Base-by-base conservation (phyloP, 2,888 invertebrate genomes). In the Hermodice carunculata region DNA sequence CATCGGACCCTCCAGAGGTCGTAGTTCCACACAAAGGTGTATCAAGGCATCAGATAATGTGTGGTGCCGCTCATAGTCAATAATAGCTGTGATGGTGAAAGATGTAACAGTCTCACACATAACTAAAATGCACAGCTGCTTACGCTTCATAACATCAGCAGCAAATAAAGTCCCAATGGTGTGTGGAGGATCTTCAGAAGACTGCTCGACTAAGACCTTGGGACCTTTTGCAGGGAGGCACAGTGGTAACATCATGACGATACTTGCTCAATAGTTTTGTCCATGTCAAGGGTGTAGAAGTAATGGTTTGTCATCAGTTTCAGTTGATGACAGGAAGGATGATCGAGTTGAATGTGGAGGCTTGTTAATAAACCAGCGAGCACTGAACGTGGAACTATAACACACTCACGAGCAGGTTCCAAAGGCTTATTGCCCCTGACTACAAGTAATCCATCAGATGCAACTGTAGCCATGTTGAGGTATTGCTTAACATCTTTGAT, bases 61-160 rank as follows among this genome's bases (percentile, higher is more conserved):
- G 11, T 54, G 58, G 17, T 49, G 44, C 6, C 56, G 29, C 43
- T 74, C 71, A 29, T 67, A 34, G 0, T 52, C 37, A 29, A 75
- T 43, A 1, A 72, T 3, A 17, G 40, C 43, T 1, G 71, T 52
- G 5, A 22, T 31, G 22, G 70, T 70, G 51, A 29, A 70, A n/a
- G 70, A 70, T 5, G 69, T 70, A n/a, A 70, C 61, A 28, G 26
- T 24, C 44, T 70, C 70, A 19, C 64, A n/a, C n/a, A 70, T 24
- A 19, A 70, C 59, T 3, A 70, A 37, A 26, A 76, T 67, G 1
- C 61, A 26, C 52, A 76, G 76, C 19, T 70, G 48, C 4, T 70
- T 60, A 8, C 63, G 69, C 51, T 64, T 70, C 2, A 75, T 28
- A 1, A 78, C 69, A 44, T 78, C 76, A 6, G 73, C 76, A 1